Evolutionary conservation across 2,888 invertebrate species (phyloP), one percentile per base, ranked within the genome.

Genomic region (Drosophila ustulata): DNA sequence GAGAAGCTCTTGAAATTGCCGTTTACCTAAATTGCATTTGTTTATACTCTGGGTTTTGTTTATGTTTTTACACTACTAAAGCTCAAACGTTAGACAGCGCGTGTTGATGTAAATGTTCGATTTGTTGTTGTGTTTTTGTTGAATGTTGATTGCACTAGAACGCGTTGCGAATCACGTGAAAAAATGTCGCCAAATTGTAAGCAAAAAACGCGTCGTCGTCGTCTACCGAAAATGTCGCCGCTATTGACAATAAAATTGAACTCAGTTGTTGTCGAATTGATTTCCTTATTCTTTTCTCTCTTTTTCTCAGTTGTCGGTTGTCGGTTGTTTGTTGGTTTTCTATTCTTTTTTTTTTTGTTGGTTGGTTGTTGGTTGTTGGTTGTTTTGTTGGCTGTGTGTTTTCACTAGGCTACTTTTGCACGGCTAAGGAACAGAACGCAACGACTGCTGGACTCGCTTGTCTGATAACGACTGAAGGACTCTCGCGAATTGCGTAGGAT

Each of bases 381-480:
- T 75, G 51, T 37, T 37, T 43, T 58, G 69, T 58, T 65, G 61
- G 51, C 47, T 62, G 55, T 32, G 39, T 73, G 78, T 71, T 77
- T 86, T 78, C 89, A 90, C 90, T 90, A 91, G 89, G 90, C 91
- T 91, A 91, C 91, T 89, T 68, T 78, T 89, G 91, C 88, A 86
- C 88, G 89, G 85, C 87, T 91, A 90, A 91, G 91, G 90, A 91
- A 91, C 91, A 90, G 82, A 82, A 90, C 91, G 90, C 90, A 91
- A 91, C 91, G 91, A 91, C 91, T 91, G 91, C 86, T 90, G 90
- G 90, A 91, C 91, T 91, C 91, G 90, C 91, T 91, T 91, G 91
- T 91, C 91, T 91, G 91, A 91, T 91, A 91, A 91, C 91, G 91
- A 91, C 91, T 91, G 86, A 91, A 90, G 91, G 91, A 89, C 90